Conservation (phyloP, 2,888 invertebrate genomes). For the Chloromyia formosa region DNA sequence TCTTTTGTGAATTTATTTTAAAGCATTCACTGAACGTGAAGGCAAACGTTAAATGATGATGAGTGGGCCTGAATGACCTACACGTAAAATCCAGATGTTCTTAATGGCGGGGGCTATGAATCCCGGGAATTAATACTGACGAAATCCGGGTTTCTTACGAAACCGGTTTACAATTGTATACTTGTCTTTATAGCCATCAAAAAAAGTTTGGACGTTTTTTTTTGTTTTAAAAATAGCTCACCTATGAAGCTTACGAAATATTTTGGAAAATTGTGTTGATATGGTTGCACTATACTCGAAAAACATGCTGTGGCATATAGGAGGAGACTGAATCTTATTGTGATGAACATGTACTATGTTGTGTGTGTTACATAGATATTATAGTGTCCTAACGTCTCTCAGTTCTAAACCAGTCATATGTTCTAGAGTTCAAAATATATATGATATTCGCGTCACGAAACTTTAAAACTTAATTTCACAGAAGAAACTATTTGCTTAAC, state of each 20-base stretch:
- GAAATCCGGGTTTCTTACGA: slow-evolving; percentile 17
- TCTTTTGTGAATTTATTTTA: slow-evolving; percentile 5
- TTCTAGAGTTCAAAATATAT: no score
- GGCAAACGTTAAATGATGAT: background rate
- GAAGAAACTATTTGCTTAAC: no score
- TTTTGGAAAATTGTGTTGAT: slow-evolving; percentile 14
- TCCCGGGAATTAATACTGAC: slow-evolving; percentile 34
- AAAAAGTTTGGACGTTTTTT: slow-evolving; percentile 5
- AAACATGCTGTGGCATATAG: background rate
- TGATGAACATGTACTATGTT: no score
- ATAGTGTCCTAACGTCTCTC: no score
- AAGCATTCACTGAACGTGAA: background rate
- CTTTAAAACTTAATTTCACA: no score
- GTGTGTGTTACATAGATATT: no score
- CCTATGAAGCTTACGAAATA: slow-evolving; percentile 3
- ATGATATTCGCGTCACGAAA: no score
- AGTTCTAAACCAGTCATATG: no score
- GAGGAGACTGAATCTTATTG: background rate
- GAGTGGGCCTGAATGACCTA: slow-evolving; percentile 20
- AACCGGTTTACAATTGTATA: slow-evolving; percentile 28
- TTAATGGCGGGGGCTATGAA: background rate
- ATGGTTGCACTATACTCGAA: background rate
- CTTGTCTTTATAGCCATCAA: slow-evolving; percentile 21
- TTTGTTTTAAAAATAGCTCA: slow-evolving; percentile 18
- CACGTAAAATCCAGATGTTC: slow-evolving; percentile 35